These are phyloP conservation scores for Calliphora vomitoria DNA, from an alignment of 2,888 invertebrate species.

Conservation along the genomic window DNA sequence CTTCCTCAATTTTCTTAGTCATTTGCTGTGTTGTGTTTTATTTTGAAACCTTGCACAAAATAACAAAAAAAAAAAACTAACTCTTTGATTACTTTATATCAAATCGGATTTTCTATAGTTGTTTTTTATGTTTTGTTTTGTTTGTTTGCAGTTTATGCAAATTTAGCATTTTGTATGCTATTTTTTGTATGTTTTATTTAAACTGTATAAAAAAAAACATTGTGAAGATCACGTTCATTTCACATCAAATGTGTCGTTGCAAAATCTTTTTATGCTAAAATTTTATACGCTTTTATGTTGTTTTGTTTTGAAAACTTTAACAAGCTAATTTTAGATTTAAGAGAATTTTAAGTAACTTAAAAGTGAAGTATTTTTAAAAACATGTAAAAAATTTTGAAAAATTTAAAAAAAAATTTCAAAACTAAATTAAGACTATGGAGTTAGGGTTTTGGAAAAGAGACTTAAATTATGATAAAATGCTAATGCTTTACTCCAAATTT, in stretches of 20 bases:
- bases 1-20: slow-evolving; percentile 38
- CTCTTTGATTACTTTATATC: slow-evolving; percentile 41
- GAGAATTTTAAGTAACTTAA: slow-evolving; percentile 57
- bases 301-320: slow-evolving; percentile 40
- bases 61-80: neutral
- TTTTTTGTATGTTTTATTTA: slow-evolving; percentile 39
- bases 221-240: slow-evolving; percentile 70
- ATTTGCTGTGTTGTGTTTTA: slow-evolving; percentile 1
- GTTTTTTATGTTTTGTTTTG: no score
- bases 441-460: no score
- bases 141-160: slow-evolving; percentile 63
- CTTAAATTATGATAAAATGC: no score
- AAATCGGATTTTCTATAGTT: slow-evolving; percentile 49
- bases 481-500: no score
- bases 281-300: slow-evolving; percentile 24
- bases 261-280: slow-evolving; percentile 59
- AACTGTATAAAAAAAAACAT: slow-evolving; percentile 19
- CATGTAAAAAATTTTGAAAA: neutral
- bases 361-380: no score
- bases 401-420: no score
- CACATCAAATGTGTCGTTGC: slow-evolving; percentile 68
- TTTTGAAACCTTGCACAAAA: slow-evolving; percentile 31
- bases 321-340: slow-evolving; percentile 61
- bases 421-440: no score
- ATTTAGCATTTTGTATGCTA: slow-evolving; percentile 50